phyloP scores from a whole-genome alignment of 2,797 vertebrate species.

The Brachyalestes nurse region DNA sequence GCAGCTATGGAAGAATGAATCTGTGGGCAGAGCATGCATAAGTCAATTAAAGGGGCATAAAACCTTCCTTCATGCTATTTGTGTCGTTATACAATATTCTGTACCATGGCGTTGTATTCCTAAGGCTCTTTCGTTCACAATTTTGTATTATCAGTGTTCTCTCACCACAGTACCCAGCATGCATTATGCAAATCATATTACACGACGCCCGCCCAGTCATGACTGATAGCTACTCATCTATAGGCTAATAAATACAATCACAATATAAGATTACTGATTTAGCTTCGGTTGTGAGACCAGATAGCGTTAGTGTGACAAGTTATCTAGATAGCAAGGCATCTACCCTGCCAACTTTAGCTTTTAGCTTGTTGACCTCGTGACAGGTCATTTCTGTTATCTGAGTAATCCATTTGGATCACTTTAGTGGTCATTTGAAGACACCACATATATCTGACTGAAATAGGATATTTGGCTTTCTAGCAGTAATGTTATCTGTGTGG shows the following conservation, averaged over 20 bases:
- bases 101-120: not conserved
- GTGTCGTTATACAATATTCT: not conserved
- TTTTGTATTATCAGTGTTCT: not conserved
- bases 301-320: not conserved
- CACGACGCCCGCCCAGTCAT: not conserved
- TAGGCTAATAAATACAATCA: not conserved
- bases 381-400: not conserved
- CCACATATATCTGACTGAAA: too few species aligned
- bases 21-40: not conserved
- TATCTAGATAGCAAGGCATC: not conserved
- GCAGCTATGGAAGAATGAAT: not conserved
- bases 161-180: not conserved
- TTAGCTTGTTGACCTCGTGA: not conserved
- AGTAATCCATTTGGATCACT: not conserved
- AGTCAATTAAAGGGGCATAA: not conserved
- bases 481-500: too few species aligned
- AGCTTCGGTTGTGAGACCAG: too few species aligned
- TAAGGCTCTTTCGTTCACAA: not conserved
- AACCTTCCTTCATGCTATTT: not conserved
- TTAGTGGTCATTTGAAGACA: not conserved
- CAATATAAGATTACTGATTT: too few species aligned
- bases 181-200: not conserved
- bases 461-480: too few species aligned
- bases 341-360: not conserved
- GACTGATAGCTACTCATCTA: not conserved